These are phyloP conservation scores for Plagodis dolabraria DNA, from an alignment of 2,888 invertebrate genomes.

Conservation along the genomic window DNA sequence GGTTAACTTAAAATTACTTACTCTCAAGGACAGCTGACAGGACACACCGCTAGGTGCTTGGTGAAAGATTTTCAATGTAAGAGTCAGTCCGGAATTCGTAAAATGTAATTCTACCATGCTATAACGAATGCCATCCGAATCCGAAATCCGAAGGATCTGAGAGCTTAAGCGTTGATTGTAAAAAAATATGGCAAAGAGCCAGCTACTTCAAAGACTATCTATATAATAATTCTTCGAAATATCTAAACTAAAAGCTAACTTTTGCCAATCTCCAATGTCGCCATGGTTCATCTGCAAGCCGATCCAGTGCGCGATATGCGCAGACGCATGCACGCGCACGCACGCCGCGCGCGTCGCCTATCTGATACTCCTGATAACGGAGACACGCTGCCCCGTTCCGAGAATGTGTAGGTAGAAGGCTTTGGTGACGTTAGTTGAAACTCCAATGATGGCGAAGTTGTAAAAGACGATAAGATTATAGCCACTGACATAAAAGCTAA, in stretches of 20 bases:
- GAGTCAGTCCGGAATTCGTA: too few relatives aligned
- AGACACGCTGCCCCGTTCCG: slow-evolving; percentile 49
- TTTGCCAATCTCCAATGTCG: slow-evolving; percentile 31
- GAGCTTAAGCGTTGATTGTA: too few relatives aligned
- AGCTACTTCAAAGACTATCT: too few relatives aligned
- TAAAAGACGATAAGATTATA: not conserved
- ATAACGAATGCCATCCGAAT: too few relatives aligned
- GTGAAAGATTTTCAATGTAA: too few relatives aligned
- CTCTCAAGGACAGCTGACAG: too few relatives aligned
- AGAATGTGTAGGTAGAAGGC: slow-evolving; percentile 35
- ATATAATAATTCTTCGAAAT: slow-evolving; percentile 8
- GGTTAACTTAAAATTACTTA: too few relatives aligned
- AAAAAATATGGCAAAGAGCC: too few relatives aligned
- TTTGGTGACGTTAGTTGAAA: not conserved
- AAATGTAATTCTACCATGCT: too few relatives aligned
- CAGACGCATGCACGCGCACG: slow-evolving; percentile 57
- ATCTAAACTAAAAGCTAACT: slow-evolving; percentile 10
- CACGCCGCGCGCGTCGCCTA: slow-evolving; percentile 57
- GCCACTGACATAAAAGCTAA: not conserved
- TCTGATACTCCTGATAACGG: slow-evolving; percentile 71
- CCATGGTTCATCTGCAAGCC: slow-evolving; percentile 38
- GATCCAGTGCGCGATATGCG: slow-evolving; percentile 51
- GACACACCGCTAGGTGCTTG: too few relatives aligned
- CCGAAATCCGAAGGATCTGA: too few relatives aligned
- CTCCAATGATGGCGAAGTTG: slow-evolving; percentile 1